Evolutionary conservation across 2,888 invertebrate species (phyloP).

Genomic region (Chloroclysta siterata): DNA sequence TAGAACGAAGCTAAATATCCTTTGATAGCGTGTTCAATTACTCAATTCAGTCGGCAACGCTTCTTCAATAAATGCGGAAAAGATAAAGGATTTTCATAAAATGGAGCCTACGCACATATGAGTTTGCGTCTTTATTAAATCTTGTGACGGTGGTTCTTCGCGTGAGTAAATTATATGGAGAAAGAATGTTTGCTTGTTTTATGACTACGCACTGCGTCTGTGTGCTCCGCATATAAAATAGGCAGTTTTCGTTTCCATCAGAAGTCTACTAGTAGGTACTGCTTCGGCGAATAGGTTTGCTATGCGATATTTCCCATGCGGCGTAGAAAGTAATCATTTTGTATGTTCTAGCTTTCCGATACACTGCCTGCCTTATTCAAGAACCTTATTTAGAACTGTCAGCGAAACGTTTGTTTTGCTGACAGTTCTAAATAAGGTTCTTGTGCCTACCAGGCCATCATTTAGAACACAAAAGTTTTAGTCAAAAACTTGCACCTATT

Average conservation of each 20-base stretch:
- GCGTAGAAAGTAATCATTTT: constrained; percentile 13
- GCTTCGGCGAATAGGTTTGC: constrained; percentile 7
- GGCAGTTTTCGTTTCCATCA: not conserved
- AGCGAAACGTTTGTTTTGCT: not conserved
- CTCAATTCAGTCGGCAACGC: constrained; percentile 22
- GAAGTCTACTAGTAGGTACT: not conserved
- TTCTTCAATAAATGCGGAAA: constrained; percentile 12
- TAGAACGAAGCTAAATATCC: constrained; percentile 38
- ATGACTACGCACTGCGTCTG: constrained; percentile 8
- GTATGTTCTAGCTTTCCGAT: not conserved
- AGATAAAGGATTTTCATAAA: not conserved
- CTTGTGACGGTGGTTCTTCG: constrained; percentile 6
- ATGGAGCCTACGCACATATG: not conserved
- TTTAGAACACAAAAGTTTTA: no score
- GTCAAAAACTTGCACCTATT: no score
- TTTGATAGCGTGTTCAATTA: constrained; percentile 41
- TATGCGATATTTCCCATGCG: constrained; percentile 26
- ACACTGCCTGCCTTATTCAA: not conserved
- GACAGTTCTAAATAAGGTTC: no score
- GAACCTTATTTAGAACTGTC: not conserved
- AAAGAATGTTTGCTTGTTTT: constrained; percentile 11
- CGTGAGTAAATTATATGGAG: constrained; percentile 3
- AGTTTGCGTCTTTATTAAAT: constrained; percentile 13
- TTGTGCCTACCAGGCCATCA: no score
- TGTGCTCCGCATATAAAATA: constrained; percentile 14